phyloP scores from a whole-genome alignment of 1,140 invertebrate species.

The Drosophila repletoides region DNA sequence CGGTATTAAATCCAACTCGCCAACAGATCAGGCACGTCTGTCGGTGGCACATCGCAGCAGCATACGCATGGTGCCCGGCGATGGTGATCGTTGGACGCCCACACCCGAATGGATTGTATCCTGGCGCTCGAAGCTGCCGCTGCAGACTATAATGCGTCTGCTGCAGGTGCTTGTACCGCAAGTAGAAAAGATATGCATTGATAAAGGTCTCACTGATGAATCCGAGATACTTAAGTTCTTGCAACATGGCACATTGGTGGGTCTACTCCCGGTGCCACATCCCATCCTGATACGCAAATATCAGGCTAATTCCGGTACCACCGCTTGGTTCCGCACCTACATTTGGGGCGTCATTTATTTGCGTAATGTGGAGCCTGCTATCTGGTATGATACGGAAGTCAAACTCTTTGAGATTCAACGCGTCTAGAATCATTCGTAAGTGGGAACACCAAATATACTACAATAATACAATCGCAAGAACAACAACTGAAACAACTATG shows the following conservation, averaged over 20 bases:
- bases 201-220: slow-evolving; percentile 99
- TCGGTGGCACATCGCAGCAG: slow-evolving; percentile 79
- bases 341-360: slow-evolving; percentile 99
- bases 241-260: slow-evolving; percentile 99
- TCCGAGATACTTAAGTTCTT: slow-evolving; percentile 99
- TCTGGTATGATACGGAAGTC: slow-evolving; percentile 99
- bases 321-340: slow-evolving; percentile 99
- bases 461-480: slow-evolving; percentile 52
- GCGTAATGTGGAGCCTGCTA: slow-evolving; percentile 98
- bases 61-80: slow-evolving; percentile 74
- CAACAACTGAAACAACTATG: slow-evolving; percentile 33
- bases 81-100: slow-evolving; percentile 87
- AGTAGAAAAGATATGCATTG: slow-evolving; percentile 99
- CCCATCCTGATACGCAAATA: slow-evolving; percentile 99
- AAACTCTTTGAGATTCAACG: slow-evolving; percentile 99
- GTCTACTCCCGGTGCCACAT: slow-evolving; percentile 98
- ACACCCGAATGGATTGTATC: slow-evolving; percentile 96
- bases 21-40: slow-evolving; percentile 62
- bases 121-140: slow-evolving; percentile 98
- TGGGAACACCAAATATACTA: slow-evolving; percentile 60
- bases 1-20: slow-evolving; percentile 53
- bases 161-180: slow-evolving; percentile 99
- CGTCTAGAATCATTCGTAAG: slow-evolving; percentile 86
- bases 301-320: slow-evolving; percentile 98
- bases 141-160: slow-evolving; percentile 99